phyloP scores from a whole-genome alignment of 2,888 invertebrate genomes.

The Linyphia triangularis region DNA sequence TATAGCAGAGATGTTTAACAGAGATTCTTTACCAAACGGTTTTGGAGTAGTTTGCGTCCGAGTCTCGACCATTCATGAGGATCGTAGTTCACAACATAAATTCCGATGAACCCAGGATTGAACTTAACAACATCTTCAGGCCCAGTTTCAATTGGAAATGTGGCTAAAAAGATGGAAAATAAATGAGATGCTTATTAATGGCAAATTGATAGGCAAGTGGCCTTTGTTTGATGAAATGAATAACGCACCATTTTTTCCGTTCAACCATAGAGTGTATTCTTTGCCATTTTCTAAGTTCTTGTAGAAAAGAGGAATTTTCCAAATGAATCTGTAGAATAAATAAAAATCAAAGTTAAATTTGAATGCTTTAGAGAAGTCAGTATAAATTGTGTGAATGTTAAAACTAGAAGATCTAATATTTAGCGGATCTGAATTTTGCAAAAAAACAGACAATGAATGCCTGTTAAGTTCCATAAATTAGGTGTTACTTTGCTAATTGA shows the following conservation, averaged over 20 bases:
- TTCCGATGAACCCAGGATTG: conserved; percentile 65
- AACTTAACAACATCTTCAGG: conserved; percentile 49
- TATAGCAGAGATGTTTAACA: too few relatives aligned
- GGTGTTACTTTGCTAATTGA: too few relatives aligned
- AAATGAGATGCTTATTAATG: neutral
- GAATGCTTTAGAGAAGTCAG: too few relatives aligned
- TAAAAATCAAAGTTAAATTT: neutral
- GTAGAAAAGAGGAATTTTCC: conserved; percentile 67
- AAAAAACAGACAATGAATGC: too few relatives aligned
- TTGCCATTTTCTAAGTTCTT: conserved; percentile 52
- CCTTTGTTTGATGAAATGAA: neutral
- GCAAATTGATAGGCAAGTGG: neutral
- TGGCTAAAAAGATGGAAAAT: conserved; percentile 35
- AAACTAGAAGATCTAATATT: too few relatives aligned
- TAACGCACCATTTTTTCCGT: conserved; percentile 52
- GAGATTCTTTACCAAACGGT: conserved; percentile 56
- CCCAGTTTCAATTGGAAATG: conserved; percentile 24
- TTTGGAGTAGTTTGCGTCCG: conserved; percentile 5
- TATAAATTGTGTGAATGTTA: too few relatives aligned
- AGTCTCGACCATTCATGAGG: conserved; percentile 36
- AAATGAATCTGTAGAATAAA: conserved; percentile 27
- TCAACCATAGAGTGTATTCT: conserved; percentile 54
- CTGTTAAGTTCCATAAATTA: too few relatives aligned
- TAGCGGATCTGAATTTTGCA: too few relatives aligned
- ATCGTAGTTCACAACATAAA: conserved; percentile 74